These are phyloP conservation scores for Parus major DNA, from an alignment of 2,113 vertebrate species.

Conservation along the genomic window DNA sequence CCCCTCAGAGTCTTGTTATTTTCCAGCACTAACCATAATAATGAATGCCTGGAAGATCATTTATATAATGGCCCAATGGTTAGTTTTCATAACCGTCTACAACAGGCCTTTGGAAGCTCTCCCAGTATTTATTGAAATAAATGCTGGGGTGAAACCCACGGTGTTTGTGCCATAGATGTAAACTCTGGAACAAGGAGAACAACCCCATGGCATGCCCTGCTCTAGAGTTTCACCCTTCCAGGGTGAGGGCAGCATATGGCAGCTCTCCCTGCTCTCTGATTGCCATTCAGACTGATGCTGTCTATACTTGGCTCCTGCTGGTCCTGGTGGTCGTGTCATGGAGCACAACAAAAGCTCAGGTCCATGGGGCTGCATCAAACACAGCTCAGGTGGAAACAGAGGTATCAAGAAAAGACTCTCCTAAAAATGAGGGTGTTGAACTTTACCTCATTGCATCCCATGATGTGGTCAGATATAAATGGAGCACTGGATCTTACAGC, in stretches of 20 bases:
- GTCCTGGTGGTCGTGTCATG: not conserved
- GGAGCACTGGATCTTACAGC: not conserved
- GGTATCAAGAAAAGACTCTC: not conserved
- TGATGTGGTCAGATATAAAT: not conserved
- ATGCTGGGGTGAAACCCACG: not conserved
- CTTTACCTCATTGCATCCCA: not conserved
- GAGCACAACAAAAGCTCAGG: not conserved
- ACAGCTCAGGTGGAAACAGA: not conserved
- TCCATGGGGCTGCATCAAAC: not conserved
- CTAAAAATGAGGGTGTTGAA: fast-evolving
- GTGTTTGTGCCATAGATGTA: not conserved
- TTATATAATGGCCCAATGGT: conserved; percentile 1
- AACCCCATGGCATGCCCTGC: not conserved
- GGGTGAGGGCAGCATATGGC: not conserved
- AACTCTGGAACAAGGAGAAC: not conserved
- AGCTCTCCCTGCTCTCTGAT: not conserved
- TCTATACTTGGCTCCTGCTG: not conserved
- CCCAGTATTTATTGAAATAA: not conserved
- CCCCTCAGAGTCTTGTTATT: not conserved
- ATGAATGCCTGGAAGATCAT: not conserved
- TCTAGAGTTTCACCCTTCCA: not conserved
- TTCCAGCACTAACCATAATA: not conserved
- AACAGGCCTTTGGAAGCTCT: conserved; percentile 1
- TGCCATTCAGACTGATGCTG: not conserved
- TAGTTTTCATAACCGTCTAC: not conserved